These are phyloP conservation scores for Melanotaenia parkinsoni DNA, from an alignment of 2,797 vertebrate species.

Conservation along the genomic window DNA sequence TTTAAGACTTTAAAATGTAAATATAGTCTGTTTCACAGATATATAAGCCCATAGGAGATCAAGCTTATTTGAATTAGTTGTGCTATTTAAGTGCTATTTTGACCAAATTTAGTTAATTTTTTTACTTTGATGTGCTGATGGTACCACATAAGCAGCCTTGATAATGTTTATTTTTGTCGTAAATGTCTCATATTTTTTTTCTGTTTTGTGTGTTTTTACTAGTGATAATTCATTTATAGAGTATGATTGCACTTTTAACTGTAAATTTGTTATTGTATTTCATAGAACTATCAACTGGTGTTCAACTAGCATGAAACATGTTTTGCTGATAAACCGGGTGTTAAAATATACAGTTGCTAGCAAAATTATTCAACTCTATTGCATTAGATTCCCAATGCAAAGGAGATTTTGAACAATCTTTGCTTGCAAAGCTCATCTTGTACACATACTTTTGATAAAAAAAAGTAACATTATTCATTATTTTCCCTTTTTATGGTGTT, in stretches of 20 bases:
- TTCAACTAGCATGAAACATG: background rate
- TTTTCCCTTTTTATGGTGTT: background rate
- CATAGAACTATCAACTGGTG: background rate
- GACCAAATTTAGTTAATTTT: background rate
- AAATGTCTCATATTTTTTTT: conserved; percentile 3
- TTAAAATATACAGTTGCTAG: background rate
- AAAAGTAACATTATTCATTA: background rate
- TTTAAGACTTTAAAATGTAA: background rate
- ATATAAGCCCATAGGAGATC: background rate
- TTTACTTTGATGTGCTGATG: conserved; percentile 11
- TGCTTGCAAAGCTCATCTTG: background rate
- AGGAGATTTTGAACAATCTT: background rate
- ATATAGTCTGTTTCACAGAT: conserved; percentile 12
- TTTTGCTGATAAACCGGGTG: background rate
- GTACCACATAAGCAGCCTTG: conserved; percentile 53
- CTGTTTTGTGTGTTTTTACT: background rate
- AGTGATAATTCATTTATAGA: conserved; percentile 6
- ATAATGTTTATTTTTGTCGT: conserved; percentile 53
- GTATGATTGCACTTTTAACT: background rate
- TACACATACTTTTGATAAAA: background rate
- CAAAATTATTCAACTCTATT: background rate
- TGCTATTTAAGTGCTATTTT: background rate
- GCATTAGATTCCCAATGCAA: background rate
- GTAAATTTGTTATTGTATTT: conserved; percentile 5
- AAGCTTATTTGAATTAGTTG: background rate